phyloP scores from a whole-genome alignment of 2,888 invertebrate genomes.

The Drosophila prolongata region DNA sequence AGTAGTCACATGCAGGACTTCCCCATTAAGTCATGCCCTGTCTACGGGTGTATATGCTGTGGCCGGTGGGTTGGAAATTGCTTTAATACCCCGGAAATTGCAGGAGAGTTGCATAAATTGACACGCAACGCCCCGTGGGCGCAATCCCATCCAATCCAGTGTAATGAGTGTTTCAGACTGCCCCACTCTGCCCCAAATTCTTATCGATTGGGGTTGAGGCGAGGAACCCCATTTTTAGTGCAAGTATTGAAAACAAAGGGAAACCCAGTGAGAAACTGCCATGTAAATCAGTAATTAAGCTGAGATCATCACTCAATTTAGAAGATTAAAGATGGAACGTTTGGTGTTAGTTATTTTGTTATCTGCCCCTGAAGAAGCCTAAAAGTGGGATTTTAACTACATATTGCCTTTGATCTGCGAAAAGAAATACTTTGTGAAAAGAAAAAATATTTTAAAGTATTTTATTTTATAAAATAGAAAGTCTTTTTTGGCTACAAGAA shows the following conservation, averaged over 20 bases:
- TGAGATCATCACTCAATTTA: neutral
- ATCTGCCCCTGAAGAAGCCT: neutral
- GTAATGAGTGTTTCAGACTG: conserved; percentile 58
- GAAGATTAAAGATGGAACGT: neutral
- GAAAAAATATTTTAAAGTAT: neutral
- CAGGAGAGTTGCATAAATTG: conserved; percentile 81
- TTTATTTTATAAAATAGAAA: too few relatives aligned
- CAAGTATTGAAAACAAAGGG: neutral
- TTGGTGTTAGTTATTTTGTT: neutral
- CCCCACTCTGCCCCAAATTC: neutral
- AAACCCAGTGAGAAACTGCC: neutral
- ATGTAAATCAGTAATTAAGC: conserved; percentile 3
- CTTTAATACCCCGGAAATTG: conserved; percentile 80
- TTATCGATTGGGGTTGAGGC: conserved; percentile 15
- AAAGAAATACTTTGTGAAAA: conserved; percentile 14
- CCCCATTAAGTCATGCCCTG: conserved; percentile 54
- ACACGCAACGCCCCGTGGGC: conserved; percentile 82
- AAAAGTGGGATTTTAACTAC: too few relatives aligned
- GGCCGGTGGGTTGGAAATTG: conserved; percentile 71
- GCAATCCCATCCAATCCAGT: conserved; percentile 61
- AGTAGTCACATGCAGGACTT: conserved; percentile 66
- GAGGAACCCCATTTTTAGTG: neutral
- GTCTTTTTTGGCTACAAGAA: too few relatives aligned
- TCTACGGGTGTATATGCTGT: conserved; percentile 34
- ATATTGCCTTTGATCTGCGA: neutral